phyloP scores from a whole-genome alignment of 2,113 vertebrate genomes.

The Gallinago media region DNA sequence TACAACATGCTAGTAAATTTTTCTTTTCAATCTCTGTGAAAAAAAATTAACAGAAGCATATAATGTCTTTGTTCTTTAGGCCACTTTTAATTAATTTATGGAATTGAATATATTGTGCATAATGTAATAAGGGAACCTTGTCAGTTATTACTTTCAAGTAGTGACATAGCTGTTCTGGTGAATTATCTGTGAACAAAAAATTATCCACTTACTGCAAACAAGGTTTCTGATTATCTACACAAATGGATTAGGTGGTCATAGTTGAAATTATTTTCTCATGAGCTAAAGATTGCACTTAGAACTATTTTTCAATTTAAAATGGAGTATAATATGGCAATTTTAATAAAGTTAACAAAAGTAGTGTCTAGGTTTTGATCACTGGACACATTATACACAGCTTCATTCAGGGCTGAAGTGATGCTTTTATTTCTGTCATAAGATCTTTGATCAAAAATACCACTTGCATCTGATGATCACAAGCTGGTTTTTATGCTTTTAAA shows the following conservation, averaged over 20 bases:
- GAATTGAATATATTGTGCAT: not conserved
- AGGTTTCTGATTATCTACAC: conserved; percentile 10
- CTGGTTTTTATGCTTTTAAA: not conserved
- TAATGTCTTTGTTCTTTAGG: not conserved
- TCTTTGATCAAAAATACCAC: not conserved
- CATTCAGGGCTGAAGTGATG: not conserved
- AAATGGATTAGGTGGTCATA: not conserved
- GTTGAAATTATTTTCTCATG: not conserved
- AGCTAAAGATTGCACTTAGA: not conserved
- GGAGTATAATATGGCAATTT: not conserved
- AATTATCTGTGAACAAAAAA: conserved; percentile 39
- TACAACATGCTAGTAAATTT: not conserved
- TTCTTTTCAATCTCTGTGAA: not conserved
- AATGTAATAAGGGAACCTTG: not conserved
- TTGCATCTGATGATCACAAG: not conserved
- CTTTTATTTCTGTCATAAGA: not conserved
- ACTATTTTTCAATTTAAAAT: conserved; percentile 18
- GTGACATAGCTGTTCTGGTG: not conserved
- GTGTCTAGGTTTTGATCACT: not conserved
- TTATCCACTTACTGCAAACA: conserved; percentile 10
- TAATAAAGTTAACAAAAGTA: conserved; percentile 18
- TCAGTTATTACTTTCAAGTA: not conserved
- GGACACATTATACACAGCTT: not conserved
- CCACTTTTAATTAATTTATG: conserved; percentile 14
- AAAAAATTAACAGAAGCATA: not conserved